These are phyloP conservation scores for Ptycholaimellus sp. DNA, from an alignment of 2,888 invertebrate species.

Conservation along the genomic window DNA sequence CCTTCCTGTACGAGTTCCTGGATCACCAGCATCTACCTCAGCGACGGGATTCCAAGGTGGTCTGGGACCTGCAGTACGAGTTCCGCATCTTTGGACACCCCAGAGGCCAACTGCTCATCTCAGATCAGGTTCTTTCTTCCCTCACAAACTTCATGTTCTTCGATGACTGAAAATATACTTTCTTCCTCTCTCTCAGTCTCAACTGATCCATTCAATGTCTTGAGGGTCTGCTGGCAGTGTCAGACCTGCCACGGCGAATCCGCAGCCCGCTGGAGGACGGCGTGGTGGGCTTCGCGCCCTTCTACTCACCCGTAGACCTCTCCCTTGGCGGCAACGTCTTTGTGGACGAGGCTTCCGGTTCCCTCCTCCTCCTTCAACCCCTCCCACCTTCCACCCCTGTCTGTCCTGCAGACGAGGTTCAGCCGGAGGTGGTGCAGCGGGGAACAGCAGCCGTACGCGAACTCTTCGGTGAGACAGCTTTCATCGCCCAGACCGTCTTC, in stretches of 20 bases:
- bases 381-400: background rate
- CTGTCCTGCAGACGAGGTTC: slow-evolving; percentile 10
- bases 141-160: too few relatives aligned
- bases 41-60: slow-evolving; percentile 13
- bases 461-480: slow-evolving; percentile 11
- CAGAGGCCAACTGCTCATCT: too few relatives aligned
- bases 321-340: slow-evolving; percentile 11
- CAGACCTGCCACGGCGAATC: too few relatives aligned
- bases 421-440: slow-evolving; percentile 10
- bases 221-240: too few relatives aligned
- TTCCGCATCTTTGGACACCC: too few relatives aligned
- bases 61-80: slow-evolving; percentile 13
- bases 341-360: slow-evolving; percentile 5
- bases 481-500: slow-evolving; percentile 16
- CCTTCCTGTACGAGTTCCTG: slow-evolving; percentile 16
- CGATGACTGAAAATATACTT: too few relatives aligned
- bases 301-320: slow-evolving; percentile 18
- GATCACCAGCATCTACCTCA: slow-evolving; percentile 14
- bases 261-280: slow-evolving; percentile 13
- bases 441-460: slow-evolving; percentile 9
- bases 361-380: too few relatives aligned
- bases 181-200: too few relatives aligned
- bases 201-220: too few relatives aligned
- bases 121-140: too few relatives aligned
- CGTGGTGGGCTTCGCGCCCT: slow-evolving; percentile 19